Conservation (phyloP, 2,888 invertebrate species). For the Sclerodermus sp. region DNA sequence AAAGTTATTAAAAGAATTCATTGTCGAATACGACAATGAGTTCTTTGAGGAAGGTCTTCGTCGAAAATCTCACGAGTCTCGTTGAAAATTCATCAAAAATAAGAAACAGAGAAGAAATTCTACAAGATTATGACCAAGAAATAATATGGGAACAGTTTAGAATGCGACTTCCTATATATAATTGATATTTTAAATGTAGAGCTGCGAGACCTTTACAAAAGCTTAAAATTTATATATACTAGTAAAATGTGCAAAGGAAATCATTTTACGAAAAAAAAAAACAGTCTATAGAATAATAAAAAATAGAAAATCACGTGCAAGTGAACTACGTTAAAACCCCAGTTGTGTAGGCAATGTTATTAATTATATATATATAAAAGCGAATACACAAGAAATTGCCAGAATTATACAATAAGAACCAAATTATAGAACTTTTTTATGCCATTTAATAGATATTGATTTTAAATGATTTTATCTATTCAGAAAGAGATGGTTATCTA, state of each 20-base stretch:
- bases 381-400: constrained; percentile 11
- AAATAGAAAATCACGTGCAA: too few relatives aligned
- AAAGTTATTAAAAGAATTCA: constrained; percentile 12
- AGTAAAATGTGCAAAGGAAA: not conserved
- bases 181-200: constrained; percentile 33
- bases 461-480: constrained; percentile 21
- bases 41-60: constrained; percentile 23
- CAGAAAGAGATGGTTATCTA: constrained; percentile 8
- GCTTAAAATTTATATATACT: not conserved
- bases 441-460: constrained; percentile 26
- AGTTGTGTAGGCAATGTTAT: not conserved
- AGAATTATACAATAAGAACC: constrained; percentile 25
- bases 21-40: constrained; percentile 8
- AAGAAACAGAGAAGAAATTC: constrained; percentile 19
- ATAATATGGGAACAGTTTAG: constrained; percentile 54
- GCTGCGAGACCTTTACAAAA: not conserved
- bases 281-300: too few relatives aligned
- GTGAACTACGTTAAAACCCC: not conserved
- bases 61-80: constrained; percentile 22
- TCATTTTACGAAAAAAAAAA: too few relatives aligned
- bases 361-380: not conserved
- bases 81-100: constrained; percentile 3
- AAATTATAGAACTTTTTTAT: constrained; percentile 32
- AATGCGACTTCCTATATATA: constrained; percentile 48
- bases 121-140: constrained; percentile 54